Conservation (phyloP, 1,140 invertebrate species). For the Cryptotermes secundus region DNA sequence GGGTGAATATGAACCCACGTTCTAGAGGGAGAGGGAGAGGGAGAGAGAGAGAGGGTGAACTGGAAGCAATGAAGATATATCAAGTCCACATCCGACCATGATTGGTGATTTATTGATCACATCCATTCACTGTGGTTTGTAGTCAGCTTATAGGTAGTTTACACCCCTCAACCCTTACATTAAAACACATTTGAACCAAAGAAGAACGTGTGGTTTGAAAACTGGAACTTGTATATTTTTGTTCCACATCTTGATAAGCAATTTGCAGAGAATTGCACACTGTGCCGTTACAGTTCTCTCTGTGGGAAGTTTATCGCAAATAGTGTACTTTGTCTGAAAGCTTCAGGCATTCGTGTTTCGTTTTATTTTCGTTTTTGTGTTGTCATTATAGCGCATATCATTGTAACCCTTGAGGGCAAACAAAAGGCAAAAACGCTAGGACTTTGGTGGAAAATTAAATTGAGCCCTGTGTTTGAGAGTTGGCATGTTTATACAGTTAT, state of each 20-base stretch:
- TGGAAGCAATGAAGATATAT: background rate
- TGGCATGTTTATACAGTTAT: no score
- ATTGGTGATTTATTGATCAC: slow-evolving; percentile 17
- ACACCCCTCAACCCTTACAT: background rate
- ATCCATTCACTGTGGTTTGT: background rate
- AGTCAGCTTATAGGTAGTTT: background rate
- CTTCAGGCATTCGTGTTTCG: background rate
- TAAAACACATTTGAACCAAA: background rate
- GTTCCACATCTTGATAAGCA: background rate
- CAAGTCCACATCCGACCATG: background rate
- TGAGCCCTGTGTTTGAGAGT: no score
- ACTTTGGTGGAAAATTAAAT: no score
- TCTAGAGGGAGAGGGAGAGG: background rate
- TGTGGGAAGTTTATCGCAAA: background rate
- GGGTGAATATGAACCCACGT: background rate
- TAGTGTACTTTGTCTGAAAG: background rate
- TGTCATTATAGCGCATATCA: background rate
- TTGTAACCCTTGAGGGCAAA: background rate
- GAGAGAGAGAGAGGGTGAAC: no score
- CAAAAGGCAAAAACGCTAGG: no score
- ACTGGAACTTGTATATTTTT: background rate
- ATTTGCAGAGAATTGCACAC: background rate
- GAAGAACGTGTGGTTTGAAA: background rate
- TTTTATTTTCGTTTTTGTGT: background rate
- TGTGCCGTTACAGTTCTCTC: background rate